Conservation (phyloP, 2,888 invertebrate genomes). For the Hyposoter didymator region DNA sequence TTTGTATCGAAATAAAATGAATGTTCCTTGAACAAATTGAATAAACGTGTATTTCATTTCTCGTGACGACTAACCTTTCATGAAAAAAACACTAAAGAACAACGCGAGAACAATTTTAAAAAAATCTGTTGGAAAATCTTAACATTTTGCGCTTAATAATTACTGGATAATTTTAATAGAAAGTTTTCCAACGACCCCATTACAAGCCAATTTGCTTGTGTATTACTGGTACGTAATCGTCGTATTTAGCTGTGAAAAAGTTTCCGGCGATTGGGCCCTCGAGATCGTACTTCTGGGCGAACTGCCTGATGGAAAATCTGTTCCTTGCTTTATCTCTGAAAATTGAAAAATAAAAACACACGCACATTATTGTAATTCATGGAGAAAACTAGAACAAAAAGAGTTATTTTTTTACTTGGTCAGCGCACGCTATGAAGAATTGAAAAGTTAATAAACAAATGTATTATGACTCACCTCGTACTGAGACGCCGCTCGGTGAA, state of each 20-base stretch:
- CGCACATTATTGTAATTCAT: background rate
- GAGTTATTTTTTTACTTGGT: background rate
- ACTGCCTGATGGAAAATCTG: constrained; percentile 86
- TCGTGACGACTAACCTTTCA: constrained; percentile 6
- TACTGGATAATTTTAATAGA: background rate
- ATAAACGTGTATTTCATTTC: constrained; percentile 34
- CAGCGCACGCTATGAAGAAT: background rate
- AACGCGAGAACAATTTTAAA: background rate
- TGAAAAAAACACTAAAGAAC: constrained; percentile 13
- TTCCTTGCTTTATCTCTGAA: constrained; percentile 85
- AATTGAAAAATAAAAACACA: constrained; percentile 2
- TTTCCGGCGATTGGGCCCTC: constrained; percentile 88
- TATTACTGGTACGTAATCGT: constrained; percentile 86
- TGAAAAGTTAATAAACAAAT: background rate
- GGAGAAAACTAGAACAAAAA: background rate
- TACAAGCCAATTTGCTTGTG: constrained; percentile 81
- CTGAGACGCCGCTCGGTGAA: constrained; percentile 81
- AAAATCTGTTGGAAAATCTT: background rate
- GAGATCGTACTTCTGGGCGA: constrained; percentile 86
- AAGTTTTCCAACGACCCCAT: constrained; percentile 10
- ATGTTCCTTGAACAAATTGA: constrained; percentile 69
- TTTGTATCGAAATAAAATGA: constrained; percentile 73
- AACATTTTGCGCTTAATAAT: background rate
- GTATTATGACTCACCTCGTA: constrained; percentile 72
- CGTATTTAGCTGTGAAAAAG: constrained; percentile 87